Evolutionary conservation across 1,140 invertebrate species (phyloP).

Genomic region (Atta cephalotes): DNA sequence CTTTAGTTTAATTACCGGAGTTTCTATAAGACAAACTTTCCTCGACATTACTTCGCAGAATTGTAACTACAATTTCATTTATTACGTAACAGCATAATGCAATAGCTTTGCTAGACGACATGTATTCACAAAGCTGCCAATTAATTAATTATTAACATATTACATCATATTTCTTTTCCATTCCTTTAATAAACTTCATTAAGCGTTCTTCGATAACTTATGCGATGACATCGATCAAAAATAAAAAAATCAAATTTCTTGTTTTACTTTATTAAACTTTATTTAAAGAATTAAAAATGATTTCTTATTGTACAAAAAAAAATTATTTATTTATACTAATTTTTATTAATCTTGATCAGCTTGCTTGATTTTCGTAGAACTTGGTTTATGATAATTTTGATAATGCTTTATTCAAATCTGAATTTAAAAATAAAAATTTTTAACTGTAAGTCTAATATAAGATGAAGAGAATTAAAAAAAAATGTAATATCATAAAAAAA

Average conservation of each 20-base stretch:
- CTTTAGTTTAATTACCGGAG: constrained; percentile 64
- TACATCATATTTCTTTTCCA: background rate
- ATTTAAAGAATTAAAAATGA: background rate
- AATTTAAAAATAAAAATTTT: too few species aligned
- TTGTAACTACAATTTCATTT: constrained; percentile 62
- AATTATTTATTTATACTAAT: too few species aligned
- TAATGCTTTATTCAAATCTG: too few species aligned
- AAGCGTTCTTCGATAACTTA: background rate
- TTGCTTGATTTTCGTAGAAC: too few species aligned
- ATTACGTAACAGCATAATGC: constrained; percentile 57
- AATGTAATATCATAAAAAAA: too few species aligned
- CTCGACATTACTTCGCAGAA: constrained; percentile 56
- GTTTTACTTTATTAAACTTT: background rate
- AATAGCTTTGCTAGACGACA: background rate
- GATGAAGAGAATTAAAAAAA: too few species aligned
- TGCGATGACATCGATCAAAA: background rate
- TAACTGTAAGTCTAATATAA: too few species aligned
- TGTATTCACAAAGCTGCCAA: constrained; percentile 45
- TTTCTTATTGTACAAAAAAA: background rate
- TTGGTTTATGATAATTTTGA: too few species aligned
- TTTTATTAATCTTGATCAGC: too few species aligned
- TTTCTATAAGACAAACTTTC: constrained; percentile 65
- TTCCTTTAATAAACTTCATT: background rate
- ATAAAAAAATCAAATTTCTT: background rate
- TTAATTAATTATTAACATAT: constrained; percentile 59